phyloP scores from a whole-genome alignment of 2,113 vertebrate genomes.

The Heliornis fulica region DNA sequence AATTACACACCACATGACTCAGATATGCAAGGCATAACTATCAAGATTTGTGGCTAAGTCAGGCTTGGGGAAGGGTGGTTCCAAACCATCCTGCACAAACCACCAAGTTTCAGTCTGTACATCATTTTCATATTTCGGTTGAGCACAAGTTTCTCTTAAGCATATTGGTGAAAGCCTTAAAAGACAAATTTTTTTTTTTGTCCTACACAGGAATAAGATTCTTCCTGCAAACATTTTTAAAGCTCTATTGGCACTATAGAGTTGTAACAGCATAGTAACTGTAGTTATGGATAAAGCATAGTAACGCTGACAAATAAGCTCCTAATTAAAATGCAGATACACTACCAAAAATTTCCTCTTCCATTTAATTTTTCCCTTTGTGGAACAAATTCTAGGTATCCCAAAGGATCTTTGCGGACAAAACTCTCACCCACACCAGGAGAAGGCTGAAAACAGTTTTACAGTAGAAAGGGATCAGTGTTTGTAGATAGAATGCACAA shows the following conservation, averaged over 20 bases:
- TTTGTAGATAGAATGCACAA: neutral
- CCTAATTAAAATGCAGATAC: neutral
- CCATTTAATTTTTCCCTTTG: neutral
- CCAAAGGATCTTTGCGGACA: neutral
- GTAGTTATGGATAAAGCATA: neutral
- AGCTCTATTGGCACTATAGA: neutral
- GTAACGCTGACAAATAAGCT: neutral
- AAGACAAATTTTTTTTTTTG: neutral
- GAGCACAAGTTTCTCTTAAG: neutral
- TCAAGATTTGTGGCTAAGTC: neutral
- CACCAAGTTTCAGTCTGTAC: neutral
- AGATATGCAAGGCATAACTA: neutral
- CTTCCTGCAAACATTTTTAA: neutral
- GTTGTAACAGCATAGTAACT: neutral
- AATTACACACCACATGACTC: neutral
- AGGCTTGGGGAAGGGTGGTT: neutral
- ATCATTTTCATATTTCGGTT: neutral
- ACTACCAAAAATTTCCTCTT: neutral
- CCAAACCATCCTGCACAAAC: neutral
- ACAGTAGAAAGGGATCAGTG: neutral
- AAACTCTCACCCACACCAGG: neutral
- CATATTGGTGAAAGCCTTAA: neutral
- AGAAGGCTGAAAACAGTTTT: neutral
- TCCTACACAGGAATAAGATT: neutral
- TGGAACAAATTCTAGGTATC: neutral